These are phyloP conservation scores for Sarcophaga caerulescens DNA, from an alignment of 2,888 invertebrate species.

Conservation along the genomic window DNA sequence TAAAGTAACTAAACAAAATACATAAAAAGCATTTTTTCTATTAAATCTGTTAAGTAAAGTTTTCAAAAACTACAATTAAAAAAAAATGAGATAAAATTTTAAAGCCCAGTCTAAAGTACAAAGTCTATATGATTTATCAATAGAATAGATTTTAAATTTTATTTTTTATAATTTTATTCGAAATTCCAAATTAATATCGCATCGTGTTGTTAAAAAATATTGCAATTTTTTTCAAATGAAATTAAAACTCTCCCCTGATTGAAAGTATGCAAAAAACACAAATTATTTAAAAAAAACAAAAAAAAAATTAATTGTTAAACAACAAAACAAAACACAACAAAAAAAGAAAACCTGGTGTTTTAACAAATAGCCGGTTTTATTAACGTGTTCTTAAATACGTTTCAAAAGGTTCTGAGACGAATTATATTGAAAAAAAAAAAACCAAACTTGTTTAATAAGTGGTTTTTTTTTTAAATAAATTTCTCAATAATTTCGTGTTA, in stretches of 20 bases:
- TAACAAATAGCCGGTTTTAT: slow-evolving; percentile 17
- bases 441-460: too few relatives aligned
- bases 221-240: not conserved
- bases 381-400: not conserved
- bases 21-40: too few relatives aligned
- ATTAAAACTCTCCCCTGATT: not conserved
- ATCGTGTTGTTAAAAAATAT: not conserved
- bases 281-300: not conserved
- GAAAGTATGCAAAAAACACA: not conserved
- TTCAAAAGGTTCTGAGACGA: too few relatives aligned
- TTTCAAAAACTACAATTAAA: too few relatives aligned
- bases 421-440: too few relatives aligned
- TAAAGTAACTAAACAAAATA: too few relatives aligned
- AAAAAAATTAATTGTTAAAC: not conserved
- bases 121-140: not conserved
- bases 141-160: not conserved
- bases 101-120: not conserved
- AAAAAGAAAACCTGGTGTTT: not conserved
- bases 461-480: too few relatives aligned
- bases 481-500: too few relatives aligned
- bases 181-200: not conserved
- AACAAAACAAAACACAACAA: too few relatives aligned
- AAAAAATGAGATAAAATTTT: not conserved
- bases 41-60: too few relatives aligned
- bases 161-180: not conserved